Evolutionary conservation across 2,113 vertebrate species (phyloP), one percentile per base, ranked within the genome.

Genomic region (Ceyx melanurus): DNA sequence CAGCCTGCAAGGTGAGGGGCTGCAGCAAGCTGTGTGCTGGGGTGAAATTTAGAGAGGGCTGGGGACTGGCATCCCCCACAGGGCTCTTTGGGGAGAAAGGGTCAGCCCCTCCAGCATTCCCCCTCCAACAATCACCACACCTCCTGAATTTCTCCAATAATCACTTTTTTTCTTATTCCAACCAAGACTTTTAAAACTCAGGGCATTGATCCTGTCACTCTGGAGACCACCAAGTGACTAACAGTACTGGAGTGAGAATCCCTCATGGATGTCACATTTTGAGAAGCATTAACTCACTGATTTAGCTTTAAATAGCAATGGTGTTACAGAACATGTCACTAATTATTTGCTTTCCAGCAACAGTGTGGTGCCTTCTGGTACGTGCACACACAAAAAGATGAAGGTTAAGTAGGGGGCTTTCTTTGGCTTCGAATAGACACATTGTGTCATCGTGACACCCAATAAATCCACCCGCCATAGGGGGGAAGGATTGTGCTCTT

Each of bases 301-400:
- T 96, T 96, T 88, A 90, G 91, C 85, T 96, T 92, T 93, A 95
- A 97, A 96, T 94, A 95, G 93, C 84, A 80, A 71, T 92, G 75
- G 88, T 95, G 90, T 85, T 92, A 92, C 79, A 96, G 96, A 96
- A 96, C 94, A 92, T 97, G 95, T 97, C 95, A 95, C 95, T 96
- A 96, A 92, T 96, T 97, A 95, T 97, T 96, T 96, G 96, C 93
- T 97, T 94, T 94, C 95, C 95, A 96, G 86, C 92, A 95, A 90
- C 93, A 97, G 93, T 96, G 93, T 86, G 85, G 96, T 95, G 96
- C 93, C 90, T 95, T 96, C 96, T 96, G 96, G 92, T 96, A 95
- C 67, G 65, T 96, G 87, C 78, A 93, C 93, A 93, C 88, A 94
- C 91, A 95, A 92, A 93, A 95, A 93, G 89, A 96, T 94, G 92